phyloP scores from a whole-genome alignment of 1,140 invertebrate genomes.

The Subanguina moxae region DNA sequence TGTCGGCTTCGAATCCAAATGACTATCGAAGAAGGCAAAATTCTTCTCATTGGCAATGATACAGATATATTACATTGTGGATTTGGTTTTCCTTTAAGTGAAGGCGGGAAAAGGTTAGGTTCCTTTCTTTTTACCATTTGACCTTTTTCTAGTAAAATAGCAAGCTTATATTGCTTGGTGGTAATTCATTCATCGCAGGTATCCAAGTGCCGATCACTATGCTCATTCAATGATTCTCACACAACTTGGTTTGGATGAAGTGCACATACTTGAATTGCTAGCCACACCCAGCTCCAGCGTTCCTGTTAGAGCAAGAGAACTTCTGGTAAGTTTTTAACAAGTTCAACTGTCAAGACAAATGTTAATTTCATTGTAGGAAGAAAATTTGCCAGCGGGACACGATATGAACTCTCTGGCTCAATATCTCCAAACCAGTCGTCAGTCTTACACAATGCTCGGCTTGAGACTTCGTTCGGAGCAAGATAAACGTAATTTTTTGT shows the following conservation, averaged over 20 bases:
- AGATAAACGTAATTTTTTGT: conserved; percentile 46
- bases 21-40: conserved; percentile 41
- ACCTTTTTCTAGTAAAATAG: background rate
- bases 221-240: conserved; percentile 53
- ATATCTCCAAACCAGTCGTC: conserved; percentile 44
- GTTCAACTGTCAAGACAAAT: too few relatives aligned
- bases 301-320: conserved; percentile 39
- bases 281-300: conserved; percentile 49
- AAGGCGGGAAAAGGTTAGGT: conserved; percentile 52
- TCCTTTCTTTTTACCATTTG: background rate
- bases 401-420: conserved; percentile 44
- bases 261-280: conserved; percentile 52
- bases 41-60: conserved; percentile 56
- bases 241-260: conserved; percentile 42
- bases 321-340: conserved; percentile 21
- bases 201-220: conserved; percentile 54
- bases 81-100: conserved; percentile 46
- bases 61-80: conserved; percentile 53
- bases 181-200: too few relatives aligned
- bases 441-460: conserved; percentile 54
- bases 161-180: too few relatives aligned
- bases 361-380: conserved; percentile 18
- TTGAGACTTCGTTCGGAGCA: conserved; percentile 52
- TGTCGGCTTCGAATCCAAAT: background rate
- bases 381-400: conserved; percentile 55